Percentiles rank a stretch among this genome's conserved stretches.
Evolutionary conservation across 2,888 invertebrate genomes (phyloP).

Genomic region (Chrysolina americana): DNA sequence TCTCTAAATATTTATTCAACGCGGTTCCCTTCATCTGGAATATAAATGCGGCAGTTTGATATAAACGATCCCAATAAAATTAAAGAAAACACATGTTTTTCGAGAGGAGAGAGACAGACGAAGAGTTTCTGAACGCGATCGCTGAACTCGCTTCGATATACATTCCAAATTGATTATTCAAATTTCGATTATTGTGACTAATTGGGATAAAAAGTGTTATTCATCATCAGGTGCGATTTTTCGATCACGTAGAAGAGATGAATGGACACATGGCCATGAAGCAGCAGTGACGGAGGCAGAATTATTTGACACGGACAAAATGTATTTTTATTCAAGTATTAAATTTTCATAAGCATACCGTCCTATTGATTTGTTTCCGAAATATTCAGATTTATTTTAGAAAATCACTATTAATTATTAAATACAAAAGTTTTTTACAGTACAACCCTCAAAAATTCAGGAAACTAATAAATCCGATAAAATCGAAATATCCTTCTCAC

Average conservation of each 20-base stretch:
- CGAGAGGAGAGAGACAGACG: neutral
- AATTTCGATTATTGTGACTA: slow-evolving; percentile 19
- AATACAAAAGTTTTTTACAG: too few species aligned
- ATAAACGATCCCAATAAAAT: slow-evolving; percentile 28
- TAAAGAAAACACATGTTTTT: slow-evolving; percentile 29
- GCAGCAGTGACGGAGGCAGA: neutral
- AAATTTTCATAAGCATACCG: too few species aligned
- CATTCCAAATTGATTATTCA: slow-evolving; percentile 17
- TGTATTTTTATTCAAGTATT: too few species aligned
- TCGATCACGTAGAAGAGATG: slow-evolving; percentile 18
- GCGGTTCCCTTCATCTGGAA: slow-evolving; percentile 40
- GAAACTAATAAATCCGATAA: too few species aligned
- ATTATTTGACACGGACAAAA: neutral
- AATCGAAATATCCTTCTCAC: too few species aligned
- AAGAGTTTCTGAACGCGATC: neutral
- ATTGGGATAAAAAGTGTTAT: slow-evolving; percentile 15
- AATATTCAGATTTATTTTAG: too few species aligned
- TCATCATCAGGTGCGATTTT: slow-evolving; percentile 22
- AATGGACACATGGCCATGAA: neutral
- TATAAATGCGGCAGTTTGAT: slow-evolving; percentile 34
- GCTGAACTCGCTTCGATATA: neutral
- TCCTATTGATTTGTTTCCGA: too few species aligned
- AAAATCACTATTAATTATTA: too few species aligned
- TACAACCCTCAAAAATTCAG: too few species aligned
- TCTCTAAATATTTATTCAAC: slow-evolving; percentile 45